phyloP scores from a whole-genome alignment of 2,888 invertebrate species.

The Ennomos erosarius region DNA sequence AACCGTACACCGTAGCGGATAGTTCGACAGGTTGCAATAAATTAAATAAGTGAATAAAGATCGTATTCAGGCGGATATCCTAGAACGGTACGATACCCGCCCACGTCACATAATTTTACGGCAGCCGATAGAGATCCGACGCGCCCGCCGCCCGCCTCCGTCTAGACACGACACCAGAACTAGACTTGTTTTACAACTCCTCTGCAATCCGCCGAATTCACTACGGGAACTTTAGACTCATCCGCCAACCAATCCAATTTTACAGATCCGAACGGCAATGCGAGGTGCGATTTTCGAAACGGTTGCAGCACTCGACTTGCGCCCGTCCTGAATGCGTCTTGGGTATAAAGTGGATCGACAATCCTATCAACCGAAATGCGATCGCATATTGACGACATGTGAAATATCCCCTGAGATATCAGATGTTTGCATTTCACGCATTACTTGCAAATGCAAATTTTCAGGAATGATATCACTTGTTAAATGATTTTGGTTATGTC shows the following conservation, averaged over 20 bases:
- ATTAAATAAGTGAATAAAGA: conserved; percentile 56
- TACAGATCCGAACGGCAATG: conserved; percentile 54
- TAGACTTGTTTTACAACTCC: conserved; percentile 72
- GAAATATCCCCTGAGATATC: conserved; percentile 33
- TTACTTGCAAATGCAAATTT: conserved; percentile 2
- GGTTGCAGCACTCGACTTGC: conserved; percentile 44
- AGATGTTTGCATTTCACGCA: conserved; percentile 29
- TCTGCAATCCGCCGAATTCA: conserved; percentile 47
- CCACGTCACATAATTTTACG: conserved; percentile 79
- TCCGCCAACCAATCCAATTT: conserved; percentile 64
- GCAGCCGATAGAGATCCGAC: conserved; percentile 75
- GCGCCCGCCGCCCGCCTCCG: conserved; percentile 51
- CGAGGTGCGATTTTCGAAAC: conserved; percentile 66
- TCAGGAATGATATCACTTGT: not conserved
- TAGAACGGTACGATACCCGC: conserved; percentile 55
- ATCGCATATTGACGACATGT: conserved; percentile 47
- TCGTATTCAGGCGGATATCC: conserved; percentile 62
- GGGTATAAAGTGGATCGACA: conserved; percentile 59
- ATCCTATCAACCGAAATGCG: conserved; percentile 55
- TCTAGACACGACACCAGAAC: conserved; percentile 78
- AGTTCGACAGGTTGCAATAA: conserved; percentile 43
- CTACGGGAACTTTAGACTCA: conserved; percentile 50
- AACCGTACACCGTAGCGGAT: conserved; percentile 22
- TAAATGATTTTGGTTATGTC: not conserved
- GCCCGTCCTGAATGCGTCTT: conserved; percentile 56